A percentile compares a stretch with the other conserved stretches of the same genome.
Evolutionary conservation across 2,797 vertebrate genomes (phyloP).

Genomic region (Anguilla obscura): DNA sequence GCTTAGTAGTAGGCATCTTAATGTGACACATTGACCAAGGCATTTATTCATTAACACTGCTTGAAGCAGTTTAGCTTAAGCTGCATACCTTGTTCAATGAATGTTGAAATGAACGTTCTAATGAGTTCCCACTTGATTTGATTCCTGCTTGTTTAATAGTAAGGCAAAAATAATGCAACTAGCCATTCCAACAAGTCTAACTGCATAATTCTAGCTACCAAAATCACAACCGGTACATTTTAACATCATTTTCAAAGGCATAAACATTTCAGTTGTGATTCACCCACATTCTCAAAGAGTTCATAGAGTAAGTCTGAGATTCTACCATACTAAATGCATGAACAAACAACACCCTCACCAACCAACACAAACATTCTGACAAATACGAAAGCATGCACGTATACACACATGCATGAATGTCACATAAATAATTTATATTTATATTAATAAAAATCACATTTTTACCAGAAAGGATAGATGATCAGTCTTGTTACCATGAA

Average conservation of each 20-base stretch:
- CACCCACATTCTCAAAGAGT: background rate
- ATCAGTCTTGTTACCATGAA: conserved; percentile 85
- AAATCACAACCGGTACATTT: background rate
- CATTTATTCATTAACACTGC: too few relatives aligned
- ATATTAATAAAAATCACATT: conserved; percentile 31
- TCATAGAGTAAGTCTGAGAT: background rate
- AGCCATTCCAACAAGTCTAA: too few relatives aligned
- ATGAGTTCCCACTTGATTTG: background rate
- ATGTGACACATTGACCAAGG: too few relatives aligned
- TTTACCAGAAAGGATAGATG: conserved; percentile 91
- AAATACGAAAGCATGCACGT: background rate
- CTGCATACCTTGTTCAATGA: too few relatives aligned
- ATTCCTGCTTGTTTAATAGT: background rate
- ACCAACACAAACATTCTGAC: background rate
- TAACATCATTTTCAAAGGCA: background rate
- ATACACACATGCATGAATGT: background rate
- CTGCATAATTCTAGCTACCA: too few relatives aligned
- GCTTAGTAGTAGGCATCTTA: too few relatives aligned
- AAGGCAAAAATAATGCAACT: too few relatives aligned
- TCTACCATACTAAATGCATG: background rate
- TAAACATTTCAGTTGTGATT: background rate
- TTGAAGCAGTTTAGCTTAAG: too few relatives aligned
- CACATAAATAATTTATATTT: background rate
- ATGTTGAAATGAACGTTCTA: background rate
- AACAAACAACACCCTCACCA: background rate